These are phyloP conservation scores for Imbricaverruca yamaguchii DNA, from an alignment of 2,888 invertebrate species.

Conservation along the genomic window DNA sequence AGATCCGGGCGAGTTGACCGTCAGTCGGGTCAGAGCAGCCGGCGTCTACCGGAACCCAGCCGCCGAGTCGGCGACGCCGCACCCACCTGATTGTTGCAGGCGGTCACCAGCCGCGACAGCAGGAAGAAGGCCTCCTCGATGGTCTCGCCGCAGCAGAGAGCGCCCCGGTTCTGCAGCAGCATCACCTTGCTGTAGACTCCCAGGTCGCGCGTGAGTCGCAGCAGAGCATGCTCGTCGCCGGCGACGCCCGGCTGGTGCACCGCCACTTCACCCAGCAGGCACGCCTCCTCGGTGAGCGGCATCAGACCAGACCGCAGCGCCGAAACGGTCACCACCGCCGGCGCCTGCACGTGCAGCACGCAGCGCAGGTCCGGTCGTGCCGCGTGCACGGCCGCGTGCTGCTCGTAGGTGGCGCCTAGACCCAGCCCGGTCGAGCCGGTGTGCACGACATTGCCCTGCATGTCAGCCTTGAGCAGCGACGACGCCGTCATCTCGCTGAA, in stretches of 20 bases:
- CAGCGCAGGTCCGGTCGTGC: slow-evolving; percentile 96
- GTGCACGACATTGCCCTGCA: slow-evolving; percentile 64
- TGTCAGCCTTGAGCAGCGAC: slow-evolving; percentile 80
- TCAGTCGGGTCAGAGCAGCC: too few relatives aligned
- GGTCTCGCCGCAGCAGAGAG: slow-evolving; percentile 88
- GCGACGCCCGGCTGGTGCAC: slow-evolving; percentile 64
- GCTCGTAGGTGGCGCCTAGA: slow-evolving; percentile 65
- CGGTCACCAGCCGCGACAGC: slow-evolving; percentile 70
- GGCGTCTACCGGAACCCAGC: too few relatives aligned
- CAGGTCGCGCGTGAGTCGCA: slow-evolving; percentile 76
- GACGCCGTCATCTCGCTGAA: slow-evolving; percentile 95
- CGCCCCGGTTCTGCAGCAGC: slow-evolving; percentile 75
- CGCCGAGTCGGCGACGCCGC: neutral
- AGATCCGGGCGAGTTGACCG: too few relatives aligned
- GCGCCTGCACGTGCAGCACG: slow-evolving; percentile 85
- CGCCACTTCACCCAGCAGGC: slow-evolving; percentile 81
- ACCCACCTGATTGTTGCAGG: slow-evolving; percentile 77
- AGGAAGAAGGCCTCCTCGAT: slow-evolving; percentile 93
- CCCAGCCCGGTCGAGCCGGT: slow-evolving; percentile 91
- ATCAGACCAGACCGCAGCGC: slow-evolving; percentile 79
- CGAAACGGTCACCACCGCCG: slow-evolving; percentile 71
- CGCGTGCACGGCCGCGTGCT: slow-evolving; percentile 90
- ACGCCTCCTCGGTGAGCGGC: slow-evolving; percentile 86
- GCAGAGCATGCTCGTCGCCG: slow-evolving; percentile 36
- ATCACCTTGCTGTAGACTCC: slow-evolving; percentile 86